phyloP scores from a whole-genome alignment of 2,797 vertebrate species.

The Lagorchestes hirsutus region DNA sequence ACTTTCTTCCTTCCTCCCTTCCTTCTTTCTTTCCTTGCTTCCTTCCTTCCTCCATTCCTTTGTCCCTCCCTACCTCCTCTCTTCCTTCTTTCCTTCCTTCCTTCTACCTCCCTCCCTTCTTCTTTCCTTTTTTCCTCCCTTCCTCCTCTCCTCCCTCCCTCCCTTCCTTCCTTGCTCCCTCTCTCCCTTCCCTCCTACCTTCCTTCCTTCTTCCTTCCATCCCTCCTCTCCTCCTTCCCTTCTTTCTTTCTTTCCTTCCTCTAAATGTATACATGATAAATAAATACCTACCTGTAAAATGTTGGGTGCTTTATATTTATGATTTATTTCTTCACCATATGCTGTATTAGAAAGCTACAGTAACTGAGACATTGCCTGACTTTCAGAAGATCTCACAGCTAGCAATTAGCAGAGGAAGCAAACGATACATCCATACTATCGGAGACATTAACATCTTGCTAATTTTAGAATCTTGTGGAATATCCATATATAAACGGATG shows the following conservation, averaged over 20 bases:
- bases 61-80: too few species aligned
- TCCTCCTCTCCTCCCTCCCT: too few species aligned
- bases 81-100: background rate
- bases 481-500: background rate
- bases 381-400: background rate
- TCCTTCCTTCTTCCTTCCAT: too few species aligned
- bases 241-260: background rate
- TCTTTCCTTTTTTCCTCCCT: too few species aligned
- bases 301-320: background rate
- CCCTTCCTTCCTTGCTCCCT: too few species aligned
- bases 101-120: too few species aligned
- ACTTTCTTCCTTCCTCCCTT: too few species aligned
- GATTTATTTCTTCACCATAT: background rate
- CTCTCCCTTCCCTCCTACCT: too few species aligned
- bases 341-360: background rate
- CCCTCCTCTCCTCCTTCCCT: too few species aligned
- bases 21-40: too few species aligned
- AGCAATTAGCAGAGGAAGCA: background rate
- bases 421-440: background rate
- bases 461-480: background rate
- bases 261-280: background rate
- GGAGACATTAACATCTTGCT: background rate
- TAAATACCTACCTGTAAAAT: background rate
- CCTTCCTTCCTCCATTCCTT: too few species aligned
- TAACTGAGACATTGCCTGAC: background rate